Conservation (phyloP, 53 echinoderm and acorn worm species). For the Echinometra lucunter region DNA sequence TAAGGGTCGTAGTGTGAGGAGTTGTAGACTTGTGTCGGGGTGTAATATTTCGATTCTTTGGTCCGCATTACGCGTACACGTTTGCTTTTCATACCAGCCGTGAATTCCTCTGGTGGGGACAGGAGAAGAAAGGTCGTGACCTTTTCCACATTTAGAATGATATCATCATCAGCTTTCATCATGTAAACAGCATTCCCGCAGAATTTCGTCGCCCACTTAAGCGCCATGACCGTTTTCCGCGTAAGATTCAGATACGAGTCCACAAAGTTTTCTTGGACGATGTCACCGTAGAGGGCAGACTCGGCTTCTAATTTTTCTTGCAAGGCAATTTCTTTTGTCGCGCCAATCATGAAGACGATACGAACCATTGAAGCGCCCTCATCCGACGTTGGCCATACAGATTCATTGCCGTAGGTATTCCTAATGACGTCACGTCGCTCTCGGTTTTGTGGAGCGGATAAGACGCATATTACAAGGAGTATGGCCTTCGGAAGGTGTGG, state of each 20-base stretch:
- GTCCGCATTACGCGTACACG: slow-evolving; percentile 66
- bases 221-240: slow-evolving; percentile 78
- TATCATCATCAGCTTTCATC: slow-evolving; percentile 83
- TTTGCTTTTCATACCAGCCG: slow-evolving; percentile 67
- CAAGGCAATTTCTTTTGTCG: slow-evolving; percentile 20
- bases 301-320: slow-evolving; percentile 70
- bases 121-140: slow-evolving; percentile 63
- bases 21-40: slow-evolving; percentile 72
- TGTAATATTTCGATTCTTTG: slow-evolving; percentile 75
- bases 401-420: slow-evolving; percentile 44
- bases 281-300: slow-evolving; percentile 69
- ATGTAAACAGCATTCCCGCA: slow-evolving; percentile 78
- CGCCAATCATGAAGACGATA: slow-evolving; percentile 47
- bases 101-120: slow-evolving; percentile 49
- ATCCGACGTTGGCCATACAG: slow-evolving; percentile 14
- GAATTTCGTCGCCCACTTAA: slow-evolving; percentile 76
- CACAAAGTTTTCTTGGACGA: slow-evolving; percentile 79
- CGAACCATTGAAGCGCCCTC: slow-evolving; percentile 55
- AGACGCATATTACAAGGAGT: slow-evolving; percentile 35
- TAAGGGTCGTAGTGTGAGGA: slow-evolving; percentile 70
- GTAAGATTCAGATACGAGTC: slow-evolving; percentile 85
- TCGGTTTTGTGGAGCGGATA: slow-evolving; percentile 24
- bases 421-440: slow-evolving; percentile 32
- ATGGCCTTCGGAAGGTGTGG: neutral
- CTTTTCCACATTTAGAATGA: slow-evolving; percentile 74